These are phyloP conservation scores for Drosophila virilis DNA, from an alignment of 1,140 invertebrate genomes.

Conservation along the genomic window DNA sequence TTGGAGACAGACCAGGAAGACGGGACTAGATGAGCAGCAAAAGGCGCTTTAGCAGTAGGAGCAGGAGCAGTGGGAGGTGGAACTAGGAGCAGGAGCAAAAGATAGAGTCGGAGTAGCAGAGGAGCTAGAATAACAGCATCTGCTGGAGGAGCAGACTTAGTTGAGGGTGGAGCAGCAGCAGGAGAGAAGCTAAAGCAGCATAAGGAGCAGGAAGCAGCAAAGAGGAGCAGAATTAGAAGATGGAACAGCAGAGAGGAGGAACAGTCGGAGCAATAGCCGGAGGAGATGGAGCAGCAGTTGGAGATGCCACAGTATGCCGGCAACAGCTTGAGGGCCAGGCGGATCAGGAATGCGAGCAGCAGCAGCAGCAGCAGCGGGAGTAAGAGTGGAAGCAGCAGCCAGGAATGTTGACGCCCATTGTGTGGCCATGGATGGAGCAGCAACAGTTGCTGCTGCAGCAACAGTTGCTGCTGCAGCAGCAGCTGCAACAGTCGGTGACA, in stretches of 20 bases:
- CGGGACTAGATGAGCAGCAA: too few relatives aligned
- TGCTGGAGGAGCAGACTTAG: too few relatives aligned
- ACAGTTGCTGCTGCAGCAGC: slow-evolving; percentile 27
- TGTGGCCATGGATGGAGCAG: neutral
- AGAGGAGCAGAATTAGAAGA: too few relatives aligned
- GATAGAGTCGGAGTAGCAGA: neutral
- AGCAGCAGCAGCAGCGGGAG: slow-evolving; percentile 1
- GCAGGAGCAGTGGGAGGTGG: too few relatives aligned
- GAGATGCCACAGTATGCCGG: too few relatives aligned
- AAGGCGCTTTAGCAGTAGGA: too few relatives aligned
- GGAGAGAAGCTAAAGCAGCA: too few relatives aligned
- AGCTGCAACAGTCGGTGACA: slow-evolving; percentile 49
- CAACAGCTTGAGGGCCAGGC: neutral
- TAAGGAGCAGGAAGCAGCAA: too few relatives aligned
- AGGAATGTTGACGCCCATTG: slow-evolving; percentile 14
- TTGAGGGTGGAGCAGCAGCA: too few relatives aligned
- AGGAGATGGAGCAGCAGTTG: neutral
- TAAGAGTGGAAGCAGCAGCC: neutral
- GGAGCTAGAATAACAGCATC: too few relatives aligned
- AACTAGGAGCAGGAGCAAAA: neutral
- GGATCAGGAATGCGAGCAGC: neutral
- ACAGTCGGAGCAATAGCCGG: neutral
- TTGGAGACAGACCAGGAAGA: too few relatives aligned
- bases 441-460: slow-evolving; percentile 15
- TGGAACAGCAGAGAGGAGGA: neutral